Evolutionary conservation across 2,113 vertebrate species (phyloP).

Genomic region (Tylochromis polylepis): DNA sequence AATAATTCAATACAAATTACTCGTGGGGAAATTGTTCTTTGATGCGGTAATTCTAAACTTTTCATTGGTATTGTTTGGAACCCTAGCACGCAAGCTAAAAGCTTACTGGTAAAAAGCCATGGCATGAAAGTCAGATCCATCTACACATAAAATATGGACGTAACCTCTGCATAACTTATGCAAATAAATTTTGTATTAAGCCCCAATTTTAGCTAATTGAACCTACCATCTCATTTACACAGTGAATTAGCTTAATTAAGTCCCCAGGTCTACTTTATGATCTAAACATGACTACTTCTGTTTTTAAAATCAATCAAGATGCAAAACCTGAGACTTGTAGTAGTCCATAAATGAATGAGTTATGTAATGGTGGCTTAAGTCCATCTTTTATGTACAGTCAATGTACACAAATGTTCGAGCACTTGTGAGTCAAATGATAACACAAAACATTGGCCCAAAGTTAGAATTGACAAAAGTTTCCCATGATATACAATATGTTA

Average conservation of each 20-base stretch:
- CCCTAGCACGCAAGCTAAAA: neutral
- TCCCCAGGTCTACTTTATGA: neutral
- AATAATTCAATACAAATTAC: neutral
- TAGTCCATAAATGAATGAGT: neutral
- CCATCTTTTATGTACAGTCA: neutral
- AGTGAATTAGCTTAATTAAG: neutral
- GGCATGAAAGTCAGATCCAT: neutral
- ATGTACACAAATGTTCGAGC: accelerated
- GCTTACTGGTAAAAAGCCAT: neutral
- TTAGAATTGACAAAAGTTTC: no score
- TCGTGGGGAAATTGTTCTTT: neutral
- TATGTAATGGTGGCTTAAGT: neutral
- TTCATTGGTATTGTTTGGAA: neutral
- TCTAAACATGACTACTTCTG: neutral
- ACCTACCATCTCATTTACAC: neutral
- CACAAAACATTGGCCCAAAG: neutral
- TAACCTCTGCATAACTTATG: neutral
- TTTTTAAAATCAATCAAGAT: neutral
- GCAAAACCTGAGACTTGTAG: neutral
- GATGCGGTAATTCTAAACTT: neutral
- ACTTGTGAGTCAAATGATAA: neutral
- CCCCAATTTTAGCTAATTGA: neutral
- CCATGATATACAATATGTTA: no score
- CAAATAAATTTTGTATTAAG: neutral
- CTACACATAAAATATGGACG: neutral